phyloP scores from a whole-genome alignment of 2,888 invertebrate genomes.

The Entomobrya proxima region DNA sequence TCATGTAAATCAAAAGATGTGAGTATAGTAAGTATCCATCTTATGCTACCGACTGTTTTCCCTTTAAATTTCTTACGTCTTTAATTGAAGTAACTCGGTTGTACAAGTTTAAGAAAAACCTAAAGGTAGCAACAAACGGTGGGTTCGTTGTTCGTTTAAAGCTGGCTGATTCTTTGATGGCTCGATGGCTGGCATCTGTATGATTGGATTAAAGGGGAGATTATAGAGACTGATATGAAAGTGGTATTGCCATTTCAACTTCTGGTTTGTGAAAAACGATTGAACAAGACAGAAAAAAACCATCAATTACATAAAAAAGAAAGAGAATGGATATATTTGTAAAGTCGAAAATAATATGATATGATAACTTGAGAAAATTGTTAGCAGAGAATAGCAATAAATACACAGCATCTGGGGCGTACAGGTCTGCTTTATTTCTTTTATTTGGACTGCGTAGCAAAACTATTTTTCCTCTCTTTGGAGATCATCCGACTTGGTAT shows the following conservation, averaged over 20 bases:
- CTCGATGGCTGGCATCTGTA: no score
- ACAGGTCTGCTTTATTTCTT: neutral
- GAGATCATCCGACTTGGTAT: neutral
- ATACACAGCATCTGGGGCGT: constrained; percentile 50
- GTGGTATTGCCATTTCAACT: neutral
- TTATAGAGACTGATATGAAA: constrained; percentile 11
- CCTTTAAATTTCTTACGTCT: no score
- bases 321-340: neutral
- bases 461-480: neutral
- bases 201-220: constrained; percentile 25
- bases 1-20: no score
- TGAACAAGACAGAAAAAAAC: neutral
- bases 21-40: no score
- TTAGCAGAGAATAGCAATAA: constrained; percentile 51
- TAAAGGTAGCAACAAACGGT: no score
- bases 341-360: constrained; percentile 48
- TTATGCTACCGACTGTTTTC: no score
- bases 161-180: no score
- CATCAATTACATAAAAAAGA: constrained; percentile 37
- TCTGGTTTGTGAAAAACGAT: neutral
- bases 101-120: no score
- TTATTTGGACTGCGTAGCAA: neutral
- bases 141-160: no score
- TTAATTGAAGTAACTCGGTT: no score
- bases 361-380: constrained; percentile 58